A percentile compares a stretch with the other conserved stretches of the same genome.
phyloP scores from a whole-genome alignment of 2,113 vertebrate genomes.

The Cromileptes altivelis region DNA sequence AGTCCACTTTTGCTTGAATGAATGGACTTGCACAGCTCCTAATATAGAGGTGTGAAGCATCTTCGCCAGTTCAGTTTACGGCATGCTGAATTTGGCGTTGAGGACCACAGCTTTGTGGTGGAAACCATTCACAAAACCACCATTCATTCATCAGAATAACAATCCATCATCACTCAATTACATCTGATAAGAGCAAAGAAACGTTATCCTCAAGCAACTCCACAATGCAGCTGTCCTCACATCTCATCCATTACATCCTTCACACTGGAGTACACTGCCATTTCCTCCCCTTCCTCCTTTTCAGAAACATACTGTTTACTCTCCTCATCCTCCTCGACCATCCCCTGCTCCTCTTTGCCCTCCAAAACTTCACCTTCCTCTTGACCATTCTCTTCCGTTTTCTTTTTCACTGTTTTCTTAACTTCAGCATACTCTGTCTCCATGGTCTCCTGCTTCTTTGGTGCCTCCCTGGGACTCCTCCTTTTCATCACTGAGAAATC shows the following conservation, averaged over 20 bases:
- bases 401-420: slow-evolving; percentile 22
- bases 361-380: slow-evolving; percentile 6
- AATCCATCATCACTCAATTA: neutral
- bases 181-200: neutral
- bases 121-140: neutral
- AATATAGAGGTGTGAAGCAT: neutral
- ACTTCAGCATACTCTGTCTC: slow-evolving; percentile 78
- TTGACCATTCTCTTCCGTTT: neutral
- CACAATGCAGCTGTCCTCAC: slow-evolving; percentile 2
- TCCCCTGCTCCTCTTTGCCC: slow-evolving; percentile 29
- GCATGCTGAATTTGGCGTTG: neutral
- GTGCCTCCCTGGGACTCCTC: slow-evolving; percentile 5
- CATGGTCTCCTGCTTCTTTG: neutral
- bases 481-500: slow-evolving; percentile 72
- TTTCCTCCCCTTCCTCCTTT: slow-evolving; percentile 24
- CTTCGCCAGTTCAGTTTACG: neutral
- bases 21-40: neutral
- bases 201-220: neutral
- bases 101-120: neutral
- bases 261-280: slow-evolving; percentile 58
- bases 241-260: slow-evolving; percentile 37
- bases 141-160: neutral
- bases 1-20: neutral
- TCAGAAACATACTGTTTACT: neutral
- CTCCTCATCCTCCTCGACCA: slow-evolving; percentile 4